phyloP scores from a whole-genome alignment of 2,113 vertebrate genomes.

The Gadus macrocephalus region DNA sequence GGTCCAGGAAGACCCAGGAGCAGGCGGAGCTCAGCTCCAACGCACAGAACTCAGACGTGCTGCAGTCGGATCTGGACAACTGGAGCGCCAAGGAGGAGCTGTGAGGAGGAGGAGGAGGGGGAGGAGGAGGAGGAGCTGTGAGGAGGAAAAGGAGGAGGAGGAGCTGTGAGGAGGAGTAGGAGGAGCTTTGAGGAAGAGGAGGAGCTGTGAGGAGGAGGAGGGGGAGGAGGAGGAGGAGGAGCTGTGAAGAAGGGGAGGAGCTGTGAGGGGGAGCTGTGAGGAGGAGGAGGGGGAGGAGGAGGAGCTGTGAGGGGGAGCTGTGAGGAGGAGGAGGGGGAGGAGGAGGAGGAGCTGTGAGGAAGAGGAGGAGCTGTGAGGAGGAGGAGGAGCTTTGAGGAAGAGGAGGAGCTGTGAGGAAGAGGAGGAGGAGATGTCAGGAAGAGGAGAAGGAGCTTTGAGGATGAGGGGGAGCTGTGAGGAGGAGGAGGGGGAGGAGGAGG shows the following conservation, averaged over 20 bases:
- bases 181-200: too few relatives aligned
- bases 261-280: too few relatives aligned
- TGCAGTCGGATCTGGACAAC: constrained; percentile 81
- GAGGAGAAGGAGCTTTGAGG: not conserved
- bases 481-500: not conserved
- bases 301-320: not conserved
- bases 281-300: not conserved
- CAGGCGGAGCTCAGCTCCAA: constrained; percentile 79
- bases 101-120: constrained; percentile 45
- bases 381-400: not conserved
- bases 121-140: not conserved
- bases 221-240: not conserved
- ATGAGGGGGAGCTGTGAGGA: not conserved
- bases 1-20: constrained; percentile 80
- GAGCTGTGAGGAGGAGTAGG: not conserved
- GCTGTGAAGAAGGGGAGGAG: too few relatives aligned
- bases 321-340: too few relatives aligned
- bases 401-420: not conserved
- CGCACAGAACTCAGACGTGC: constrained; percentile 80
- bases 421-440: not conserved
- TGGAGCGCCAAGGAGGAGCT: constrained; percentile 78
- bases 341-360: not conserved
- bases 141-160: too few relatives aligned
- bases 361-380: too few relatives aligned
- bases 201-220: too few relatives aligned